Conservation (phyloP, 53 echinoderm and acorn worm genomes). For the Arbacia lixula region DNA sequence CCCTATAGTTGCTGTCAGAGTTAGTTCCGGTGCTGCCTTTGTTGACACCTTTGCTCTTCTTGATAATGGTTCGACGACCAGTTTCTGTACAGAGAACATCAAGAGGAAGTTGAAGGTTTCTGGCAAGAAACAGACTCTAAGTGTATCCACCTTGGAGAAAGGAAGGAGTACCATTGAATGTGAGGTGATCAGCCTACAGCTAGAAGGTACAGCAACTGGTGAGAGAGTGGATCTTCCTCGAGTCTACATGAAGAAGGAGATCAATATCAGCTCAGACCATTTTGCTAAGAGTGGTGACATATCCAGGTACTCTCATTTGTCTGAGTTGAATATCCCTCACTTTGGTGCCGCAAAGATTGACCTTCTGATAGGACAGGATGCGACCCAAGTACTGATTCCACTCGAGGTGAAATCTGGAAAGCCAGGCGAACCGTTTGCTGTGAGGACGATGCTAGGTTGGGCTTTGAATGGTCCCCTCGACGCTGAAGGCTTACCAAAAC, state of each 20-base stretch:
- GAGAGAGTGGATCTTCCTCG: constrained; percentile 3
- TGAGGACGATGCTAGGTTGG: not conserved
- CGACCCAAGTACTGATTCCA: not conserved
- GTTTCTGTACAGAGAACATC: not conserved
- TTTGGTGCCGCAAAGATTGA: no score
- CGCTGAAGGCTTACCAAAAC: no score
- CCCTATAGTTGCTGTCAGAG: constrained; percentile 33
- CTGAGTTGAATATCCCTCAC: no score
- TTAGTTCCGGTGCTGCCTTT: constrained; percentile 4
- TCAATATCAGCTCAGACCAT: not conserved
- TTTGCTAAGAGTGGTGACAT: not conserved
- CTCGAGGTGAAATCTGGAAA: not conserved
- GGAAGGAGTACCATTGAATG: not conserved
- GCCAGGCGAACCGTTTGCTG: constrained; percentile 5
- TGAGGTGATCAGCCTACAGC: constrained; percentile 10
- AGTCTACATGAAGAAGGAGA: not conserved
- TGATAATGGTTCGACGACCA: not conserved
- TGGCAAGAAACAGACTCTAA: not conserved
- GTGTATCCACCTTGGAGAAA: constrained; percentile 14
- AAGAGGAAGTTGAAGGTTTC: not conserved
- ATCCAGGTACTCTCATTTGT: no score
- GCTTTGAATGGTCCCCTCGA: not conserved
- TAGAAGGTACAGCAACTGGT: not conserved
- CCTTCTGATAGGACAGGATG: constrained; percentile 1
- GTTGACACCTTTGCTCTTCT: constrained; percentile 9